Base-by-base conservation (phyloP, 1,140 invertebrate species). In the Drosophila auraria region DNA sequence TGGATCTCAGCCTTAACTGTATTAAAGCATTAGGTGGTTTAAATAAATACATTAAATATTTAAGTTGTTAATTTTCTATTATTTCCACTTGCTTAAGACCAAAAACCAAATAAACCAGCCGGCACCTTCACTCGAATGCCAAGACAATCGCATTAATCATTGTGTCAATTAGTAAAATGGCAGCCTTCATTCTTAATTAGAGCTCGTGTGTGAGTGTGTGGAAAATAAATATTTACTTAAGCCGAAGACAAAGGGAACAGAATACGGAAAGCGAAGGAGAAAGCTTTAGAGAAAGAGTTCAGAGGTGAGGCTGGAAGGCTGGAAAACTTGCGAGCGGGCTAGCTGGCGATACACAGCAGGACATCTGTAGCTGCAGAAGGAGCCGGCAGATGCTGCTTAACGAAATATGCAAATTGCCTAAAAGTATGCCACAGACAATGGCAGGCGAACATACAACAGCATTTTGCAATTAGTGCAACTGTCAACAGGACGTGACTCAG, bases 381-480 rank as follows among this genome's bases (percentile, higher is more conserved):
- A 44, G 20, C n/a, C 59, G 54, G 38, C 8, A n/a, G 53, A 15
- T 30, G 20, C 83, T 89, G 81, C 84, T 87, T 89, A 87, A 89
- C 83, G 78, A 81, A 87, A 87, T 89, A 87, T 87, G 83, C 86
- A 87, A 87, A 87, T 84, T 87, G 81, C 58, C 83, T 74, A 78
- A 89, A 83, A 87, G 84, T 83, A 61, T 81, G 81, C 84, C 56
- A 73, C 23, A 66, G 72, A 87, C 80, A 87, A 65, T 62, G 75
- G 58, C 50, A 63, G 60, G 38, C 56, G 58, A 80, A 56, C 73
- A 89, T 89, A 87, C 83, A 87, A 87, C 83, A 87, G 84, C 80
- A 83, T 87, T 87, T 89, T 70, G 83, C 84, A 87, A 89, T 87
- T 87, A 87, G 83, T 87, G 83, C 84, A 87, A 87, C 84, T 89